Evolutionary conservation across 2,888 invertebrate genomes (phyloP).

Genomic region (Pandemis corylana): DNA sequence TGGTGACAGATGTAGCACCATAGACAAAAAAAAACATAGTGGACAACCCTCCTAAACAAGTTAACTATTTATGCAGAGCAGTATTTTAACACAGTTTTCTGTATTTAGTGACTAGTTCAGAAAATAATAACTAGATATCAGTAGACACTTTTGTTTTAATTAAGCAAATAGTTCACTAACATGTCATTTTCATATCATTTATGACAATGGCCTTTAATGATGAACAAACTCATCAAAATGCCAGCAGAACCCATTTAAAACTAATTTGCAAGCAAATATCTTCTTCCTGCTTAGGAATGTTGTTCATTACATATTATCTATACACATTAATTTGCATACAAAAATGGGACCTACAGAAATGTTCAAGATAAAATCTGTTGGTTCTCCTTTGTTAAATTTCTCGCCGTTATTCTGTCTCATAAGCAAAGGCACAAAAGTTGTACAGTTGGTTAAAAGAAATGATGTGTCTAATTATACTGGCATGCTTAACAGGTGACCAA

Average conservation of each 20-base stretch:
- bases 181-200: background rate
- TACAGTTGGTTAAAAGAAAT: no score
- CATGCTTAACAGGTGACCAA: no score
- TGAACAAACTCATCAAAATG: background rate
- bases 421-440: no score
- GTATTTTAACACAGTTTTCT: no score
- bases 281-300: constrained; percentile 13
- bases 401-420: no score
- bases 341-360: background rate
- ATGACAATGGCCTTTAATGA: background rate
- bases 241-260: background rate
- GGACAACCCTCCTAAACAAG: no score
- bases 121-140: background rate
- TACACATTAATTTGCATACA: background rate
- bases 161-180: background rate
- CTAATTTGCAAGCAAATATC: constrained; percentile 16
- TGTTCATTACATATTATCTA: background rate
- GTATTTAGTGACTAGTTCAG: background rate
- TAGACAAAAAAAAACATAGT: no score
- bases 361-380: background rate
- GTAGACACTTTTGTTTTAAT: background rate
- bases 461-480: no score
- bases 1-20: no score
- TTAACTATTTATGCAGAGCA: no score
- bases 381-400: no score